Percentiles rank a stretch among this genome's conserved stretches.
Conservation (phyloP, 1,140 invertebrate species). For the Penaeus vannamei region DNA sequence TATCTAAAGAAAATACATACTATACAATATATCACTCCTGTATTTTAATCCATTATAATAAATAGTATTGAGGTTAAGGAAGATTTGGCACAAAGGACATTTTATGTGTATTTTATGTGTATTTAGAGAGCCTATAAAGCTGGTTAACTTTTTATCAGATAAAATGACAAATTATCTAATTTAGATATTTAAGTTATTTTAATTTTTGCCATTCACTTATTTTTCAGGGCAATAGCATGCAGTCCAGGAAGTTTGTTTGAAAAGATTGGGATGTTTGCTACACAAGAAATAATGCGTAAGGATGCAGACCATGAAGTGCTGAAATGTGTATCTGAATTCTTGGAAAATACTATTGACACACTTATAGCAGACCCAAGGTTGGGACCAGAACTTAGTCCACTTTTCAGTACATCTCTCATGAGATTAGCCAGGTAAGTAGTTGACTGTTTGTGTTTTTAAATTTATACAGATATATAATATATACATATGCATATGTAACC, state of each 20-base stretch:
- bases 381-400: constrained; percentile 54
- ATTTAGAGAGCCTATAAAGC: no score
- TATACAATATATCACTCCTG: no score
- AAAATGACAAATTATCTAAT: not conserved
- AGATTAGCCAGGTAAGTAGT: constrained; percentile 62
- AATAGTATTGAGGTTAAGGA: no score
- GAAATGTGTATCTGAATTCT: constrained; percentile 67
- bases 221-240: constrained; percentile 65
- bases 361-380: constrained; percentile 61
- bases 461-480: not conserved
- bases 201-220: not conserved
- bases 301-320: constrained; percentile 66
- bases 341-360: constrained; percentile 67
- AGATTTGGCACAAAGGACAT: no score
- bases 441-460: not conserved
- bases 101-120: no score
- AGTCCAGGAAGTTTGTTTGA: constrained; percentile 67
- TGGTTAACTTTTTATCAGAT: no score
- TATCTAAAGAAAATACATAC: no score
- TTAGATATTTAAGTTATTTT: not conserved
- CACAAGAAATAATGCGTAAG: constrained; percentile 67
- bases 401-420: constrained; percentile 62
- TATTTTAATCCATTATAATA: no score
- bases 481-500: no score
- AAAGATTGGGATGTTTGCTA: constrained; percentile 65